Evolutionary conservation across 2,797 vertebrate species (phyloP).

Genomic region (Anolis apletophallus): DNA sequence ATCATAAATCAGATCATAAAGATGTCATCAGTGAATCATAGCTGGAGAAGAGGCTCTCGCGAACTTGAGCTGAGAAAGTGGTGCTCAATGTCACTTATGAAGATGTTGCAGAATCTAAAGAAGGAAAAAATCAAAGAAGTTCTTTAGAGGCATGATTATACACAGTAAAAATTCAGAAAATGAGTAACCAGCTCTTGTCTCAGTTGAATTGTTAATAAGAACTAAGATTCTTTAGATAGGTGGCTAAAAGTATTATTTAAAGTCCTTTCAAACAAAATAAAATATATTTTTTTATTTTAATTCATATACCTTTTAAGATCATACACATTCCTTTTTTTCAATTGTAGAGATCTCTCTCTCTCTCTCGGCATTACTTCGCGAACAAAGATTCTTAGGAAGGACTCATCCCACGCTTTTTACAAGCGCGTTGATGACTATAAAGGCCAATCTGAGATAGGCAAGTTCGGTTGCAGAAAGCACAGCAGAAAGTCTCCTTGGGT

Average conservation of each 20-base stretch:
- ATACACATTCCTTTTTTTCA: neutral
- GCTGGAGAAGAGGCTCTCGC: neutral
- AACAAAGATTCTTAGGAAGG: too few relatives aligned
- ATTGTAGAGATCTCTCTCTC: too few relatives aligned
- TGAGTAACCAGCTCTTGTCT: neutral
- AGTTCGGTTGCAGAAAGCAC: too few relatives aligned
- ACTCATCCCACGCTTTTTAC: too few relatives aligned
- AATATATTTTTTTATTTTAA: neutral
- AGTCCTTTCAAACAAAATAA: neutral
- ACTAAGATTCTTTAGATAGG: neutral
- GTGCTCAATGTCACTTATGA: too few relatives aligned
- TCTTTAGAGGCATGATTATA: constrained; percentile 9
- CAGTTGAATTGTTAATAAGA: constrained; percentile 17
- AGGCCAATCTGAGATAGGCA: too few relatives aligned
- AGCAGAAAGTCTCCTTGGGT: too few relatives aligned
- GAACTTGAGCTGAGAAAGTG: neutral
- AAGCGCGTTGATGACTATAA: too few relatives aligned
- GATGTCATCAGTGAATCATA: neutral
- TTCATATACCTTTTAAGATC: neutral
- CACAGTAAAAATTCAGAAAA: neutral
- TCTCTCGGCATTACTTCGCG: too few relatives aligned
- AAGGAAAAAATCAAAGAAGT: neutral
- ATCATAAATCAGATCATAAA: neutral
- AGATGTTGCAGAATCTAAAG: neutral
- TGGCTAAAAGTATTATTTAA: neutral